phyloP scores from a whole-genome alignment of 2,797 vertebrate genomes.

The Gorsachius magnificus region DNA sequence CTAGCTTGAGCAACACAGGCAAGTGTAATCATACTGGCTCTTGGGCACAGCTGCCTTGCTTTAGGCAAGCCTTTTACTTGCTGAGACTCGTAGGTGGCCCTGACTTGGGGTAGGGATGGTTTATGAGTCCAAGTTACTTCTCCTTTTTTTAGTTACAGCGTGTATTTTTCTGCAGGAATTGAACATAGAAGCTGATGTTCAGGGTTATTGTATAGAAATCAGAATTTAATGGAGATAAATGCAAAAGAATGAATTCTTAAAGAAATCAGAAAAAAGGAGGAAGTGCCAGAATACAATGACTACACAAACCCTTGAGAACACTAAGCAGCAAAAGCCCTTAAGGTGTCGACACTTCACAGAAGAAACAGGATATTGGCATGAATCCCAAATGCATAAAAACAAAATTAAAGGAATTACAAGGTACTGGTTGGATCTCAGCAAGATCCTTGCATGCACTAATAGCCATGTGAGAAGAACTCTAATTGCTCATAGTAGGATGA shows the following conservation, averaged over 20 bases:
- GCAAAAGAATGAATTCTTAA: neutral
- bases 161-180: neutral
- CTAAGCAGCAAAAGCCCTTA: neutral
- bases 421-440: neutral
- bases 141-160: neutral
- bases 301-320: neutral
- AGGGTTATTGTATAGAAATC: neutral
- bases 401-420: conserved; percentile 41
- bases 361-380: neutral
- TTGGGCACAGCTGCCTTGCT: neutral
- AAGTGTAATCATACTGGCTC: neutral
- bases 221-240: neutral
- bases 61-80: neutral
- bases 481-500: conserved; percentile 23
- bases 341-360: neutral
- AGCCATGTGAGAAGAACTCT: conserved; percentile 15
- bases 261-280: neutral
- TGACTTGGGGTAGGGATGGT: neutral
- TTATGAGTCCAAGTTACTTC: neutral
- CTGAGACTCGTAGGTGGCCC: neutral
- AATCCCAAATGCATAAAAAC: conserved; percentile 5
- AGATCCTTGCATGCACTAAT: neutral
- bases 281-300: neutral
- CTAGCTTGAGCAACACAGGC: neutral
- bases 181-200: neutral